Percentiles rank a stretch among this genome's conserved stretches.
phyloP scores from a whole-genome alignment of 2,888 invertebrate species.

The Leptinotarsa haldemani region DNA sequence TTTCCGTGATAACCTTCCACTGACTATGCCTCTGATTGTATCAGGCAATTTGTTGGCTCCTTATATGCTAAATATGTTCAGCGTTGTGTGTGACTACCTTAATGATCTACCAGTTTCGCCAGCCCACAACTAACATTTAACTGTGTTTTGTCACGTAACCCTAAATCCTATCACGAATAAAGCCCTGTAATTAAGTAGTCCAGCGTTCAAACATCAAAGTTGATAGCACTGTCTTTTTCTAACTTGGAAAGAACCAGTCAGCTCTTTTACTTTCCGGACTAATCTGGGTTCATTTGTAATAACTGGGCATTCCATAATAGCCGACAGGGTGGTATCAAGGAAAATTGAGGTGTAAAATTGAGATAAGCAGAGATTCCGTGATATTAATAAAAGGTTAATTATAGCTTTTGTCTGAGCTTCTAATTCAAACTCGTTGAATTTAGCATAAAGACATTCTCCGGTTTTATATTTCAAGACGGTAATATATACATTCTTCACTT shows the following conservation, averaged over 20 bases:
- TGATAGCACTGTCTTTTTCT: constrained; percentile 1
- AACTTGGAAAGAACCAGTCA: not conserved
- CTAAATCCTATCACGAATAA: constrained; percentile 54
- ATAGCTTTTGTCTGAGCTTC: no score
- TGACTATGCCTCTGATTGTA: constrained; percentile 28
- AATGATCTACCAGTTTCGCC: constrained; percentile 46
- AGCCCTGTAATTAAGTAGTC: constrained; percentile 52
- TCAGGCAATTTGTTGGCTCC: constrained; percentile 44
- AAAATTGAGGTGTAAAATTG: not conserved
- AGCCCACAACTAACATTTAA: constrained; percentile 47
- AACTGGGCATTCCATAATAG: not conserved
- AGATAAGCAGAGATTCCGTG: not conserved
- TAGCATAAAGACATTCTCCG: no score
- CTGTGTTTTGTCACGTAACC: constrained; percentile 56
- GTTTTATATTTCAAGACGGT: not conserved
- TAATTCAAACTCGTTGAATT: no score
- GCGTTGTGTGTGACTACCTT: constrained; percentile 47
- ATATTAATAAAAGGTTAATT: not conserved
- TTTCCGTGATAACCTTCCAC: constrained; percentile 17
- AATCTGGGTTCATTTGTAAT: constrained; percentile 14
- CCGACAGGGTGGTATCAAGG: constrained; percentile 4
- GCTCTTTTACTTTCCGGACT: not conserved
- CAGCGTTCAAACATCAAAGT: constrained; percentile 27
- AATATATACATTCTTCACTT: not conserved
- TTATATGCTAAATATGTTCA: constrained; percentile 46